These are phyloP conservation scores for Elephas maximus DNA, from an alignment of 2,113 vertebrate genomes.

Conservation along the genomic window DNA sequence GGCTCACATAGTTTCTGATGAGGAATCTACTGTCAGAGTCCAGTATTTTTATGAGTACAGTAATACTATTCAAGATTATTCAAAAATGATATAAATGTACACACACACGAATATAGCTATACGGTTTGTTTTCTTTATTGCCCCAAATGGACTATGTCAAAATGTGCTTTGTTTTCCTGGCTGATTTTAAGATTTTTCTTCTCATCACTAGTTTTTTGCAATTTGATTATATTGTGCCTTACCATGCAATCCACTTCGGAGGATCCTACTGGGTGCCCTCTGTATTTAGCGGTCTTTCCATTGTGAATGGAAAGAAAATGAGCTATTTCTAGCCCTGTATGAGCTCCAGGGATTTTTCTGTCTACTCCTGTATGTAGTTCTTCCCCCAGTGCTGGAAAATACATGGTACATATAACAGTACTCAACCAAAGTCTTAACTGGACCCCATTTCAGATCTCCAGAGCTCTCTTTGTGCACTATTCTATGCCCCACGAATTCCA, in stretches of 20 bases:
- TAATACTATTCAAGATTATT: no score
- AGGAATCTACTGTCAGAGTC: not conserved
- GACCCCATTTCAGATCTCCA: not conserved
- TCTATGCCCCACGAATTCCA: not conserved
- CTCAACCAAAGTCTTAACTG: not conserved
- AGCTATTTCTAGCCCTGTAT: not conserved
- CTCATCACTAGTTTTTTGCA: constrained; percentile 20
- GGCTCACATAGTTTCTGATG: not conserved
- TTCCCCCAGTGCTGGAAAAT: not conserved
- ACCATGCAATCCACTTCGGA: not conserved
- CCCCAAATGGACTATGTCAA: not conserved
- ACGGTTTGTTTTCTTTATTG: not conserved
- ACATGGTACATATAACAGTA: not conserved
- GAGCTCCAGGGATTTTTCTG: not conserved
- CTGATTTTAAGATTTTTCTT: constrained; percentile 50
- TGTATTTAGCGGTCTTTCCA: not conserved
- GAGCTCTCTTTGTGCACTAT: not conserved
- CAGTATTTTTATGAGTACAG: no score
- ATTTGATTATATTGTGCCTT: constrained; percentile 28
- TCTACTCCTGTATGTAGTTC: not conserved
- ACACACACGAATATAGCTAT: no score
- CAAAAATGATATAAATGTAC: no score
- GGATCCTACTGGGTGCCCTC: not conserved
- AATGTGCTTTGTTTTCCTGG: not conserved
- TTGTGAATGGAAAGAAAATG: not conserved